Conservation (phyloP, 64 coral and sea anemone species). For the Dendrophyllia cribrosa region DNA sequence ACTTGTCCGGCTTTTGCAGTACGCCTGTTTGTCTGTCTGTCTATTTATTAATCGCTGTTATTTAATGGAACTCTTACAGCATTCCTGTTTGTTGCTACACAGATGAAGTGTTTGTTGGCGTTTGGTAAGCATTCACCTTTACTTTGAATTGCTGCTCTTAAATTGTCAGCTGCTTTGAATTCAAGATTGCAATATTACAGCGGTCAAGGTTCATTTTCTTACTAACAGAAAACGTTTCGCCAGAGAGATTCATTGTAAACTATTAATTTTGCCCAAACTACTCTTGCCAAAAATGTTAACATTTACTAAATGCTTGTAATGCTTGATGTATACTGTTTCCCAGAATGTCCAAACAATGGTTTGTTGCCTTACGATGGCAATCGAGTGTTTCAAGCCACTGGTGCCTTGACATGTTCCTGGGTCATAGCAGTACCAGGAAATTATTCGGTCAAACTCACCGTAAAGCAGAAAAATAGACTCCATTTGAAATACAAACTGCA, state of each 20-base stretch:
- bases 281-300: too few species aligned
- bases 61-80: background rate
- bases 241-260: too few species aligned
- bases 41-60: background rate
- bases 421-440: slow-evolving; percentile 9
- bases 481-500: slow-evolving; percentile 3
- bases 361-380: background rate
- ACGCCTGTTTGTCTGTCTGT: too few species aligned
- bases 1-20: too few species aligned
- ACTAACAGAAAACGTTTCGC: too few species aligned
- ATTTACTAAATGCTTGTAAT: background rate
- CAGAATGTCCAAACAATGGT: slow-evolving; percentile 26
- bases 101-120: background rate
- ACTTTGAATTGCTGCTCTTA: too few species aligned
- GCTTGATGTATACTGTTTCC: background rate
- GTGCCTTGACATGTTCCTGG: slow-evolving; percentile 15
- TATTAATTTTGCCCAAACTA: too few species aligned
- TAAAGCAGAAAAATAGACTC: slow-evolving; percentile 4
- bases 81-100: background rate
- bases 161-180: too few species aligned
- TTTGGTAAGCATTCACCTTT: too few species aligned
- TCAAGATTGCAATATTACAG: too few species aligned
- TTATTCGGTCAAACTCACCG: slow-evolving; percentile 13
- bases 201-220: too few species aligned
- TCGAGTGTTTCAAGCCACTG: background rate